Percentiles rank a stretch among this genome's conserved stretches.
Evolutionary conservation across 92 coral and sea anemone species (phyloP).

Genomic region (Blastomussa wellsi): DNA sequence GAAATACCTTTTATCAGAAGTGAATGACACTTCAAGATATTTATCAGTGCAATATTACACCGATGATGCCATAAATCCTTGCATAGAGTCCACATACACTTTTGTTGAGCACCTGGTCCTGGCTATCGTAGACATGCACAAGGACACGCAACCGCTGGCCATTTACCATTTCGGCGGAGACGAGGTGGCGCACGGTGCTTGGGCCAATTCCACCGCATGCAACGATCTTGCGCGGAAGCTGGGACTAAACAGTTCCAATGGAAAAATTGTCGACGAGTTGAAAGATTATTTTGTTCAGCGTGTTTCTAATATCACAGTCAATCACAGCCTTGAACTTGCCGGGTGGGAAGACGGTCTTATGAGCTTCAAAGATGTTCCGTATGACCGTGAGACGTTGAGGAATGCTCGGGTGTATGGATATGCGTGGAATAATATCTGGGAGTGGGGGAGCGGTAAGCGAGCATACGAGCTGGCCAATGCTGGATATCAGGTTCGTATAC

Average conservation of each 20-base stretch:
- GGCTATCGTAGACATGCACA: conserved; percentile 67
- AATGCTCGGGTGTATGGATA: conserved; percentile 78
- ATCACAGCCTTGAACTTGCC: conserved; percentile 71
- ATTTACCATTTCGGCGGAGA: conserved; percentile 89
- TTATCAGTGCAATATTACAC: conserved; percentile 71
- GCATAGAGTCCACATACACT: conserved; percentile 77
- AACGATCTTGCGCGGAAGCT: conserved; percentile 46
- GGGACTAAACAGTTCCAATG: conserved; percentile 42
- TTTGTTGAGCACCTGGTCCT: conserved; percentile 73
- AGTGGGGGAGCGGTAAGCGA: conserved; percentile 87
- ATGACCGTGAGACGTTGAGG: conserved; percentile 51
- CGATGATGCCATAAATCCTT: conserved; percentile 86
- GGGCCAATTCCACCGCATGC: conserved; percentile 83
- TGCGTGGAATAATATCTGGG: conserved; percentile 95
- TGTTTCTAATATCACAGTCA: conserved; percentile 77
- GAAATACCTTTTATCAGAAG: conserved; percentile 65
- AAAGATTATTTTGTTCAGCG: conserved; percentile 87
- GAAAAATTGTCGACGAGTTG: conserved; percentile 58
- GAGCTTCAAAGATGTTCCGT: conserved; percentile 65
- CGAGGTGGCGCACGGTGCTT: conserved; percentile 90
- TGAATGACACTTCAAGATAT: conserved; percentile 69
- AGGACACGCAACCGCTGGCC: conserved; percentile 73
- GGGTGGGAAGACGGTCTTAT: conserved; percentile 98
- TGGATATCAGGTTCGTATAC: conserved; percentile 71
- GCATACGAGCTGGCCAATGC: conserved; percentile 89